Conservation (phyloP, 1,140 invertebrate genomes). For the Samia ricini region DNA sequence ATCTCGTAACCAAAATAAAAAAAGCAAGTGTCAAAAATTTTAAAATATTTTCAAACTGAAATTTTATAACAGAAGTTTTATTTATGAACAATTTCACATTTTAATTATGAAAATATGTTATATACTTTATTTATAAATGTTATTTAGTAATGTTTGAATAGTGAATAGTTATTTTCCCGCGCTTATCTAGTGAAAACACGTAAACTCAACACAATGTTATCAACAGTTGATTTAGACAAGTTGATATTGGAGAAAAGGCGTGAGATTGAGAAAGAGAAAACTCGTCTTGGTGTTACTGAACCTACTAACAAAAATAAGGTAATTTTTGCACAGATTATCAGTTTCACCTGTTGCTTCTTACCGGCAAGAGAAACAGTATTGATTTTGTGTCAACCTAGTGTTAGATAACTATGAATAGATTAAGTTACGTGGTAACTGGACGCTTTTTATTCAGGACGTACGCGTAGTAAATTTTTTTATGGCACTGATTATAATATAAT, state of each 20-base stretch:
- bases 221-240: slow-evolving; percentile 62
- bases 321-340: not conserved
- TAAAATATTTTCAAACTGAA: no score
- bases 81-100: no score
- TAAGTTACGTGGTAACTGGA: not conserved
- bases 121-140: no score
- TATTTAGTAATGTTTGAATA: not conserved
- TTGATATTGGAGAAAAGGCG: slow-evolving; percentile 63
- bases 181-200: not conserved
- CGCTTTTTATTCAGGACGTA: no score
- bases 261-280: slow-evolving; percentile 68
- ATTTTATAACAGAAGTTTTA: no score
- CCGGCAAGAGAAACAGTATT: slow-evolving; percentile 18
- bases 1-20: no score
- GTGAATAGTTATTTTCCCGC: not conserved
- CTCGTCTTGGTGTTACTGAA: slow-evolving; percentile 41
- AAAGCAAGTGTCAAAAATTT: no score
- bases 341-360: slow-evolving; percentile 33
- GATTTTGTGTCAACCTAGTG: slow-evolving; percentile 26
- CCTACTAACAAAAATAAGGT: slow-evolving; percentile 13
- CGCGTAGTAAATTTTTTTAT: no score
- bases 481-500: not conserved
- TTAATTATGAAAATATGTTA: no score
- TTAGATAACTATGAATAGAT: not conserved
- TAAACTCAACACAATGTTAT: slow-evolving; percentile 52